Evolutionary conservation across 1,140 invertebrate species (phyloP), one percentile per base, ranked within the genome.

Genomic region (Listronotus bonariensis): DNA sequence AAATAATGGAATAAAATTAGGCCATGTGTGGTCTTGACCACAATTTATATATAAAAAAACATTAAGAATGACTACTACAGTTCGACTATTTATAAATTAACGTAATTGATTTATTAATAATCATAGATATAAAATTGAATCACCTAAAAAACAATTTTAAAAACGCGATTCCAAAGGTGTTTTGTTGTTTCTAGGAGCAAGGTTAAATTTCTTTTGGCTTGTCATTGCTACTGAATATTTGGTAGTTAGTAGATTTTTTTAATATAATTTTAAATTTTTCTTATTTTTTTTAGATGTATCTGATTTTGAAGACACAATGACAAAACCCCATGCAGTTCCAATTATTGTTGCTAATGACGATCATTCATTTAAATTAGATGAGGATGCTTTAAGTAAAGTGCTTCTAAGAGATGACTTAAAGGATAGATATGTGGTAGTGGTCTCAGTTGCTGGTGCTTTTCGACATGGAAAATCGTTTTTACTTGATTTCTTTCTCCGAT

Each of bases 401-500:
- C 85, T 99, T 8, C 85, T 96, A 59, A 83, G 87, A 53, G 86
- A 90, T 67, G 83, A 91, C 51, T 81, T 93, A 45, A 90, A 88
- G 73, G 89, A 93, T 78, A 77, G 86, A 34, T 84, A 85, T 71
- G 89, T 96, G 1, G 94, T 95, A 34, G 92, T 99, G 40, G 88
- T 99, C 0, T 98, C 96, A 10, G 96, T 99, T 20, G 92, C 92
- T 34, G 98, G 97, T 58, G 96, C 96, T 32, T 99, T 99, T 80
- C 85, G 98, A 6, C 99, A 99, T 82, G 98, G 98, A 69, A 96
- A 96, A 82, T 94, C 92, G 18, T 96, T 96, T 80, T 80, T 96
- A 20, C 82, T 96, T 0, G 92, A 98, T 80, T 97, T 97, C 80
- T 96, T 97, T 77, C 83, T 98, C 3, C 82, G 95, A 70, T 98